A percentile compares a stretch with the other conserved stretches of the same genome.
Conservation (phyloP, 2,113 vertebrate genomes). For the Microcebus griseorufus region DNA sequence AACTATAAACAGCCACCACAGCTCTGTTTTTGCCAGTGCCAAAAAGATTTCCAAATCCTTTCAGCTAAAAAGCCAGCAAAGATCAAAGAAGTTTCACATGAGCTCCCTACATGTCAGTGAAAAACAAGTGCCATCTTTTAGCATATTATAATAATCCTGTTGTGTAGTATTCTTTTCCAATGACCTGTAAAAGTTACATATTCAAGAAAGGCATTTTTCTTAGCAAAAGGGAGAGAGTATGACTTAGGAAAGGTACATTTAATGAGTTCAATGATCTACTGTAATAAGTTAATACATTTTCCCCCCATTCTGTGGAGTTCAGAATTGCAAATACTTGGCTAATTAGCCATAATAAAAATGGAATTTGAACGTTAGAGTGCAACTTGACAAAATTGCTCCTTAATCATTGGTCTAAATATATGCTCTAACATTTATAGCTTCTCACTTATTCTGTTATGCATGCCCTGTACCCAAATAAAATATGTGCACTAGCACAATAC, state of each 20-base stretch:
- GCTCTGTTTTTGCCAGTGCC: constrained; percentile 34
- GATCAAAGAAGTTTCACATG: constrained; percentile 62
- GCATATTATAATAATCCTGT: constrained; percentile 9
- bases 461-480: neutral
- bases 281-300: neutral
- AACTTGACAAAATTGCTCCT: neutral
- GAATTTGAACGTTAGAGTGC: neutral
- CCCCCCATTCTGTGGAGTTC: neutral
- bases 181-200: neutral
- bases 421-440: neutral
- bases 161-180: neutral
- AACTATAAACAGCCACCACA: constrained; percentile 39
- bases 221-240: neutral
- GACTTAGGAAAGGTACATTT: neutral
- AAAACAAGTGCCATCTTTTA: neutral
- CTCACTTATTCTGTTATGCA: neutral
- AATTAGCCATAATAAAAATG: neutral
- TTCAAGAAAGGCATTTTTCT: constrained; percentile 14
- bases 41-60: constrained; percentile 54
- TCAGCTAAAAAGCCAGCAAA: constrained; percentile 53
- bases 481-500: neutral
- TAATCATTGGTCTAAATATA: neutral
- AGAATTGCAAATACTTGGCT: constrained; percentile 9
- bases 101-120: neutral
- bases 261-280: neutral